Percentiles rank a stretch among this genome's conserved stretches.
Evolutionary conservation across 2,797 vertebrate genomes (phyloP).

Genomic region (Helicolenus hilgendorfi): DNA sequence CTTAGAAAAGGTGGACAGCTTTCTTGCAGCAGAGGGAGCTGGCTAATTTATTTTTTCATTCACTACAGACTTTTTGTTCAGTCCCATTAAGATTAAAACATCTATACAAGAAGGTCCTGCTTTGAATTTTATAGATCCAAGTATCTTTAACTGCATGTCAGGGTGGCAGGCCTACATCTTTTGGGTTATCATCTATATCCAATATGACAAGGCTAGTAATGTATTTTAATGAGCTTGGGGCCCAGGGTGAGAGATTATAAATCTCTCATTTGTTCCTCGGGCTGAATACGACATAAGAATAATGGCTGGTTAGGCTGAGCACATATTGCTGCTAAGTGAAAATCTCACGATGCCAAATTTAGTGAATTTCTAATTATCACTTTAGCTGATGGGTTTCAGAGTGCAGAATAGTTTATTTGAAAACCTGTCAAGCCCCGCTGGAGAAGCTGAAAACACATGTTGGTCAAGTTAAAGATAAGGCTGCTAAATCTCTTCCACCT

Average conservation of each 20-base stretch:
- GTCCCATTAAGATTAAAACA: constrained; percentile 56
- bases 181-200: constrained; percentile 48
- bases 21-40: constrained; percentile 21
- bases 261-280: constrained; percentile 44
- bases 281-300: constrained; percentile 39
- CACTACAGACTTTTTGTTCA: constrained; percentile 49
- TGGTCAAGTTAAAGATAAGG: constrained; percentile 21
- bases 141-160: constrained; percentile 53
- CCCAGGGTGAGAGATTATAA: constrained; percentile 52
- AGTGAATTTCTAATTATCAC: constrained; percentile 18
- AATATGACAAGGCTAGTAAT: constrained; percentile 61
- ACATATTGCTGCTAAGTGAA: constrained; percentile 21
- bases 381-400: constrained; percentile 21
- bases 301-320: constrained; percentile 26
- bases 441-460: neutral
- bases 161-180: constrained; percentile 20
- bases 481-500: constrained; percentile 3
- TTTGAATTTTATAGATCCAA: constrained; percentile 46
- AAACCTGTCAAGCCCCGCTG: neutral
- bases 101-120: constrained; percentile 36
- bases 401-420: neutral
- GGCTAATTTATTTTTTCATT: constrained; percentile 53
- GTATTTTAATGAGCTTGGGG: constrained; percentile 59
- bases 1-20: constrained; percentile 35
- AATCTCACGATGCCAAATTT: constrained; percentile 17